Percentiles rank a stretch among this genome's conserved stretches.
Evolutionary conservation across 2,888 invertebrate genomes (phyloP).

Genomic region (Aspidiotus destructor): DNA sequence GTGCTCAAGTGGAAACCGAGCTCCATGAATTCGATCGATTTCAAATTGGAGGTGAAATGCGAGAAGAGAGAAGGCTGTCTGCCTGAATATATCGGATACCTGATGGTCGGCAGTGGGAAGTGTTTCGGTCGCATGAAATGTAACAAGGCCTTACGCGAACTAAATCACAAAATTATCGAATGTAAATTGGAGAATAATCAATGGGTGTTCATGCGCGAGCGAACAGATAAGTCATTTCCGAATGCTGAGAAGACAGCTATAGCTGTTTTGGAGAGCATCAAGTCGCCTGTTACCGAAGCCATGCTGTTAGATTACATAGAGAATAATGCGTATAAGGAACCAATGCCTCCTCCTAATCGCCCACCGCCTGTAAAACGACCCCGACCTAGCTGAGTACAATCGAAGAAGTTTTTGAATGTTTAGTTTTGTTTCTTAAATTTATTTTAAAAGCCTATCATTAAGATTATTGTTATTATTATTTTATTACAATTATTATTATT

Average conservation of each 20-base stretch:
- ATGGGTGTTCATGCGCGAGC: constrained; percentile 91
- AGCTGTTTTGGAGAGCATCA: constrained; percentile 77
- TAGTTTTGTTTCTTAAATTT: too few relatives aligned
- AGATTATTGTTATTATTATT: too few relatives aligned
- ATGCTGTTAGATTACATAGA: constrained; percentile 61
- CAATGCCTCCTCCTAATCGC: constrained; percentile 19
- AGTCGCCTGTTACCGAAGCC: constrained; percentile 74
- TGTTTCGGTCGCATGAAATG: constrained; percentile 53
- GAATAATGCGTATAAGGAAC: constrained; percentile 15
- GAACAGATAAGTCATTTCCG: constrained; percentile 93
- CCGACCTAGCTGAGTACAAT: neutral
- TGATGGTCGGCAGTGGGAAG: constrained; percentile 12
- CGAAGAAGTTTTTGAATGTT: too few relatives aligned
- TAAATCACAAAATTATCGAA: constrained; percentile 91
- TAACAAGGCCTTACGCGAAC: constrained; percentile 64
- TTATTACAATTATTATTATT: too few relatives aligned
- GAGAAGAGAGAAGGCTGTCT: constrained; percentile 63
- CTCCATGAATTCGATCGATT: constrained; percentile 91
- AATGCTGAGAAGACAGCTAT: constrained; percentile 77
- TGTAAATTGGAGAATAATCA: constrained; percentile 69
- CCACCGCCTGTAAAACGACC: constrained; percentile 15
- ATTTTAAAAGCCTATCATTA: too few relatives aligned
- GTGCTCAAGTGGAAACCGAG: constrained; percentile 98
- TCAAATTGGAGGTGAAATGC: constrained; percentile 69
- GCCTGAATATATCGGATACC: constrained; percentile 19